These are phyloP conservation scores for Brenthis ino DNA, from an alignment of 2,888 invertebrate genomes.

Conservation along the genomic window DNA sequence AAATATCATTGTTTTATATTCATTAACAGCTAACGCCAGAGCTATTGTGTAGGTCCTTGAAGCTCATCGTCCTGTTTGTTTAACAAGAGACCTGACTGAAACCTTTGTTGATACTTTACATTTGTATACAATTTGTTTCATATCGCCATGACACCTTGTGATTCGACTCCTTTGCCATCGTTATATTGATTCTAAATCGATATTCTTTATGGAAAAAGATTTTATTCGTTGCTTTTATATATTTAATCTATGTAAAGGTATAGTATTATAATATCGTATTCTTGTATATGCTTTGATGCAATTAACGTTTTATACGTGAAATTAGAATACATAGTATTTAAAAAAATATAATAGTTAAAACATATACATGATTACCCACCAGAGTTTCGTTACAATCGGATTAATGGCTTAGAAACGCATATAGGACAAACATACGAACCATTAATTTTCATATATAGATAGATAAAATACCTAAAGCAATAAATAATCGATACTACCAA, in stretches of 20 bases:
- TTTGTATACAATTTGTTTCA: conserved; percentile 24
- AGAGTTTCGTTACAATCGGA: no score
- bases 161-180: conserved; percentile 10
- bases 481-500: background rate
- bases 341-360: no score
- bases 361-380: no score
- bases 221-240: background rate
- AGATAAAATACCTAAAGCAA: background rate
- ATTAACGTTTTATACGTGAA: no score
- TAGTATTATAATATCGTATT: no score
- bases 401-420: no score
- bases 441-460: no score
- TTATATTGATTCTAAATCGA: conserved; percentile 4
- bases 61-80: conserved; percentile 26
- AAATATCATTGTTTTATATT: conserved; percentile 11
- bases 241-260: background rate
- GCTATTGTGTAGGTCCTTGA: conserved; percentile 32
- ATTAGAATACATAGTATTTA: no score
- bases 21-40: conserved; percentile 30
- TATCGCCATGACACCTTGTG: conserved; percentile 13
- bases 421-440: no score
- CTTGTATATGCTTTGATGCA: no score
- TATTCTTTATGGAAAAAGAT: background rate
- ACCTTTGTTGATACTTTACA: conserved; percentile 2
- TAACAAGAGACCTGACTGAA: conserved; percentile 30